phyloP scores from a whole-genome alignment of 2,888 invertebrate genomes.

The Eugnorisma glareosa region DNA sequence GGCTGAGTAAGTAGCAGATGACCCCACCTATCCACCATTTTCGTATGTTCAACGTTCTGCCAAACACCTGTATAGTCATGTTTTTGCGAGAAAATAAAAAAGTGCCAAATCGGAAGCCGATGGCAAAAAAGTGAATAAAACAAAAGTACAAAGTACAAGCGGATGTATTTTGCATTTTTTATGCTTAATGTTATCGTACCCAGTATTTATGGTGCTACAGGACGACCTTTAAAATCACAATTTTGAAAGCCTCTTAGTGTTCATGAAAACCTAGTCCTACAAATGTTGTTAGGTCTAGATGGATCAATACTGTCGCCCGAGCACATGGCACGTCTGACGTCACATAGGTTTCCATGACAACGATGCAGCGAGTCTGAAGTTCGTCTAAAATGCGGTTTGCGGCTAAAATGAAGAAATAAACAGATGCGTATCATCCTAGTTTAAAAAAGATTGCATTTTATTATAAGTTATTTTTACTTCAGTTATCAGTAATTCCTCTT shows the following conservation, averaged over 20 bases:
- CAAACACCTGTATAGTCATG: too few species aligned
- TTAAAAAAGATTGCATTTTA: neutral
- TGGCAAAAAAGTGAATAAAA: too few species aligned
- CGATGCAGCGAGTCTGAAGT: slow-evolving; percentile 13
- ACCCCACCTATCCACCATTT: too few species aligned
- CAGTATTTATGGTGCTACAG: neutral
- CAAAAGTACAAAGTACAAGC: too few species aligned
- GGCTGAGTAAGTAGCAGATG: too few species aligned
- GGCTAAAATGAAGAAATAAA: neutral
- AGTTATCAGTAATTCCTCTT: neutral
- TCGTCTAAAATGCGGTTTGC: neutral
- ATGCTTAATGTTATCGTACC: neutral
- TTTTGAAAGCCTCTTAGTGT: slow-evolving; percentile 18
- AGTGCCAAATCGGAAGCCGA: too few species aligned
- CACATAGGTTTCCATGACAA: slow-evolving; percentile 27
- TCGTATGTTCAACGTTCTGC: too few species aligned
- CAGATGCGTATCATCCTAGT: neutral
- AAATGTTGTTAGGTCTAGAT: slow-evolving; percentile 10
- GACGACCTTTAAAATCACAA: neutral
- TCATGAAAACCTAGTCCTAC: slow-evolving; percentile 38
- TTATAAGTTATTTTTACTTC: neutral
- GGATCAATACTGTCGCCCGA: slow-evolving; percentile 34
- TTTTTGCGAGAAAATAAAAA: too few species aligned
- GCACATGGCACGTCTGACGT: neutral
- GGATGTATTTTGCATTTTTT: too few species aligned